Conservation (phyloP, 2,797 vertebrate genomes). For the Hyperoplus immaculatus region DNA sequence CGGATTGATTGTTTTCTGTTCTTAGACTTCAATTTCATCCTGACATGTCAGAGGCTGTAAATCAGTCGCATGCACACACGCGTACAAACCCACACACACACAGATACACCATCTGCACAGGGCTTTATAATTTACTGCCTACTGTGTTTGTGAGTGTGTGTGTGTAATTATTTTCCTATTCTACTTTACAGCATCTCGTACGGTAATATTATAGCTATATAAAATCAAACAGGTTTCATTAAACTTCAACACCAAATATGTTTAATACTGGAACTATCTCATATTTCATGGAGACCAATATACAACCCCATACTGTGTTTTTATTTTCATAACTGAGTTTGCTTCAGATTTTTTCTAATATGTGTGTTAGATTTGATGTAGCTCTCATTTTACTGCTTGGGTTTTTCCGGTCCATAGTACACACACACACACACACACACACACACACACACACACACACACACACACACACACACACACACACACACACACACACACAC, state of each 20-base stretch:
- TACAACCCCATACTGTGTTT: conserved; percentile 29
- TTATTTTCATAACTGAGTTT: conserved; percentile 38
- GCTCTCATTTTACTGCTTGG: conserved; percentile 35
- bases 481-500: conserved; percentile 5
- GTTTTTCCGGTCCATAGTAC: neutral
- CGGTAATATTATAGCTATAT: conserved; percentile 39
- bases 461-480: conserved; percentile 22
- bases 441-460: conserved; percentile 30
- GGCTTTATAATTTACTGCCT: conserved; percentile 63
- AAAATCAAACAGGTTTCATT: conserved; percentile 32
- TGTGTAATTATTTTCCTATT: conserved; percentile 69
- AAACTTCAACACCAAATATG: conserved; percentile 29
- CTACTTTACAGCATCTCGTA: conserved; percentile 52
- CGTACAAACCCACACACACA: conserved; percentile 6
- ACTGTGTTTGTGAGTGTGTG: conserved; percentile 28
- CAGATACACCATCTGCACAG: conserved; percentile 63
- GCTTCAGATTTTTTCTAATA: conserved; percentile 38
- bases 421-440: conserved; percentile 17
- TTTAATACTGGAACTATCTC: conserved; percentile 38
- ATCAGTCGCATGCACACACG: conserved; percentile 61
- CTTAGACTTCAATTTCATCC: conserved; percentile 76
- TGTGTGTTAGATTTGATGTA: conserved; percentile 36
- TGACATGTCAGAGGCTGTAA: conserved; percentile 73
- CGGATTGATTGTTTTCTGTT: conserved; percentile 69
- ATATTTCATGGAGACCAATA: conserved; percentile 41